Evolutionary conservation across 92 coral and sea anemone species (phyloP).

Genomic region (Palythoa heliodiscus): DNA sequence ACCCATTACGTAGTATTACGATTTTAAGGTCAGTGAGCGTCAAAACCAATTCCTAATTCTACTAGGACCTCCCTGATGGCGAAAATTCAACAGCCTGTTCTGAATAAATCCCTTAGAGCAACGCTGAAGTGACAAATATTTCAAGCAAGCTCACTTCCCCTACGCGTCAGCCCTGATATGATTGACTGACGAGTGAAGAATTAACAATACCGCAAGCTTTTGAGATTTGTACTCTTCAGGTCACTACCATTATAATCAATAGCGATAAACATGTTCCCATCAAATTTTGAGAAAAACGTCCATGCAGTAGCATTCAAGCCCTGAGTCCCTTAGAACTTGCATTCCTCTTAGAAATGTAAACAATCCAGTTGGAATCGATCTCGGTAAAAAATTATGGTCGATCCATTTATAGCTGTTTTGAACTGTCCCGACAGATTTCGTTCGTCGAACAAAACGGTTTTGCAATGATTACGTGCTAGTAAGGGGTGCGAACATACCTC

Average conservation of each 20-base stretch:
- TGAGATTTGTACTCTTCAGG: constrained; percentile 40
- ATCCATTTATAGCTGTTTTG: constrained; percentile 16
- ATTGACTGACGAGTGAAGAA: constrained; percentile 43
- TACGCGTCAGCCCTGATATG: constrained; percentile 17
- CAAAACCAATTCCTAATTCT: constrained; percentile 35
- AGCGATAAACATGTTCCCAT: constrained; percentile 13
- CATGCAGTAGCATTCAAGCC: not conserved
- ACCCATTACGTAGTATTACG: constrained; percentile 50
- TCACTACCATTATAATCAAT: not conserved
- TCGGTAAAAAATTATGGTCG: not conserved
- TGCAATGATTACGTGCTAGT: not conserved
- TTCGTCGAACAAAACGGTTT: constrained; percentile 6
- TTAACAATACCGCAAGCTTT: constrained; percentile 45
- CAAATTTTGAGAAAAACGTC: not conserved
- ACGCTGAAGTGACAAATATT: constrained; percentile 31
- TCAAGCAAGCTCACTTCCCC: not conserved
- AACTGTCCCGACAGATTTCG: constrained; percentile 1
- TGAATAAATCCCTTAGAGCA: constrained; percentile 10
- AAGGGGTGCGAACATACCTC: constrained; percentile 58
- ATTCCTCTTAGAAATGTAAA: constrained; percentile 59
- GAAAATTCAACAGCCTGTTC: not conserved
- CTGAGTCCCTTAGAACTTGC: constrained; percentile 15
- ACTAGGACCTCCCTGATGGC: constrained; percentile 23
- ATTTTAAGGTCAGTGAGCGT: constrained; percentile 52
- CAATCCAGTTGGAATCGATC: constrained; percentile 43